These are phyloP conservation scores for Anoplolepis gracilipes DNA, from an alignment of 1,140 invertebrate species.

Conservation along the genomic window DNA sequence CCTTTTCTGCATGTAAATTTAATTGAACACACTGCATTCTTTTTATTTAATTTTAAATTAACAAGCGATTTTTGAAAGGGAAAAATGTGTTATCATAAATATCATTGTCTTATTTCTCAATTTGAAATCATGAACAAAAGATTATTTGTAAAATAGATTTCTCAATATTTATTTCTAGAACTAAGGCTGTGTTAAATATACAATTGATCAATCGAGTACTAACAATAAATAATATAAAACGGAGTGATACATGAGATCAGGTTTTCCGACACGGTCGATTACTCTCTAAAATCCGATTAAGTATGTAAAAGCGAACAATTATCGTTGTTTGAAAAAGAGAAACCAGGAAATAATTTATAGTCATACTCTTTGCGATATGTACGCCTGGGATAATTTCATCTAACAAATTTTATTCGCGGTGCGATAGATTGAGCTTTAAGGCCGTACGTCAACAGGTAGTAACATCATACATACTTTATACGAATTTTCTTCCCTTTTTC, in stretches of 20 bases:
- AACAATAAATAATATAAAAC: background rate
- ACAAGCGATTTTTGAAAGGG: background rate
- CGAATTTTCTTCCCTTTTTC: slow-evolving; percentile 29
- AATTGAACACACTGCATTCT: background rate
- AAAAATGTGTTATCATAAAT: no score
- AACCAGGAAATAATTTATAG: background rate
- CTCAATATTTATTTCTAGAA: background rate
- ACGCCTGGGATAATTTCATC: slow-evolving; percentile 13
- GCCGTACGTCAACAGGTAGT: slow-evolving; percentile 40
- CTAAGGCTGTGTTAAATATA: background rate
- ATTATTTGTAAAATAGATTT: no score
- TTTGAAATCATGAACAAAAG: no score
- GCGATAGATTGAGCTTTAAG: slow-evolving; percentile 60
- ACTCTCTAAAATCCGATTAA: no score
- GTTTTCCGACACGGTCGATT: background rate
- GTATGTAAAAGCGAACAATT: background rate
- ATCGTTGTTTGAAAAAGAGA: slow-evolving; percentile 10
- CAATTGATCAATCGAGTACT: background rate
- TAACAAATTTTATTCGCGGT: slow-evolving; percentile 37
- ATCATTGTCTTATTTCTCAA: background rate
- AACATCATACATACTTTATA: background rate
- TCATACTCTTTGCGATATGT: background rate
- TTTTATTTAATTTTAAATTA: slow-evolving; percentile 17
- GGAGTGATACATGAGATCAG: background rate
- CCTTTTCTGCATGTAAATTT: background rate